A percentile compares a stretch with the other conserved stretches of the same genome.
phyloP scores from a whole-genome alignment of 2,797 vertebrate genomes.

The Sebastolobus alascanus region DNA sequence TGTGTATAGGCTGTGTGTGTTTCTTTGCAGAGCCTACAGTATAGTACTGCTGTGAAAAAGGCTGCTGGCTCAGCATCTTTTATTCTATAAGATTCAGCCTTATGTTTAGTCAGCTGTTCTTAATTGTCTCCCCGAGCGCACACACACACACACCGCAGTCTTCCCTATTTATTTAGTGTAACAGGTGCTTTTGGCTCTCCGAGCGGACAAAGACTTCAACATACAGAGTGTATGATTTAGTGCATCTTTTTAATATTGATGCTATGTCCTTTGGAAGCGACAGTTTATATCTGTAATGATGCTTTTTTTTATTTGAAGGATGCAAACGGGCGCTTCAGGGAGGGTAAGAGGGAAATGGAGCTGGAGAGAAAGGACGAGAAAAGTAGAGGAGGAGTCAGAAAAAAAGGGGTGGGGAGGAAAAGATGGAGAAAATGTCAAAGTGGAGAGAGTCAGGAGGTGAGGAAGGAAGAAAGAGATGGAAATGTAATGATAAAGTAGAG shows the following conservation, averaged over 20 bases:
- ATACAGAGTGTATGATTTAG: constrained; percentile 24
- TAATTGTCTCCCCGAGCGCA: constrained; percentile 36
- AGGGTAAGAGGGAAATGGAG: background rate
- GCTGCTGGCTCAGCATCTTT: constrained; percentile 62
- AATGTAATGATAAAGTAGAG: background rate
- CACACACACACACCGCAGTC: constrained; percentile 6
- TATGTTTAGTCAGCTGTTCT: constrained; percentile 71
- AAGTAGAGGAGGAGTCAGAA: constrained; percentile 32
- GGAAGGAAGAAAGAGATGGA: background rate
- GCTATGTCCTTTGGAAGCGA: constrained; percentile 5
- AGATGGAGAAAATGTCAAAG: background rate
- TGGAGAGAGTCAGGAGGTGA: constrained; percentile 3
- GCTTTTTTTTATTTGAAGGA: constrained; percentile 30
- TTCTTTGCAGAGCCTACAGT: constrained; percentile 14
- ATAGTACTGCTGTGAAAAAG: constrained; percentile 40
- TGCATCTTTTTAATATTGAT: background rate
- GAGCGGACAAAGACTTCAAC: constrained; percentile 18
- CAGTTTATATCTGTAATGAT: constrained; percentile 11
- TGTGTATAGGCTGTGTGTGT: constrained; percentile 16
- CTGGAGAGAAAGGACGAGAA: constrained; percentile 32
- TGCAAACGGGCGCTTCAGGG: constrained; percentile 14
- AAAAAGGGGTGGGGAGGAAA: constrained; percentile 12
- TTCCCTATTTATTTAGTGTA: constrained; percentile 36
- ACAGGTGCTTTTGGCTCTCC: constrained; percentile 62
- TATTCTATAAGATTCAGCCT: constrained; percentile 57